phyloP scores from a whole-genome alignment of 2,888 invertebrate species.

The Podabrus alpinus region DNA sequence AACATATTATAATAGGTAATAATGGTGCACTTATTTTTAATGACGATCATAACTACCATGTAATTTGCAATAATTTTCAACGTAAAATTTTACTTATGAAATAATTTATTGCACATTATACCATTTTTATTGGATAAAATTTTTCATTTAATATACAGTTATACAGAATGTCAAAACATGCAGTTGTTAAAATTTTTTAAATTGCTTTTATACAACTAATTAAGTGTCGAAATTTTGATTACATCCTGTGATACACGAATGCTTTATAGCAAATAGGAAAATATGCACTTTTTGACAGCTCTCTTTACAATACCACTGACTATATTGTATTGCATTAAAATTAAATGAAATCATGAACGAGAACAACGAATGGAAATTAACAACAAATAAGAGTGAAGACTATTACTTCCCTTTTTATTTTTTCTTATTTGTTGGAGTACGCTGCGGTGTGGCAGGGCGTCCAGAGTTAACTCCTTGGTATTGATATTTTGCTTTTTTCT shows the following conservation, averaged over 20 bases:
- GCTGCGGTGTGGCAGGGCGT: constrained; percentile 83
- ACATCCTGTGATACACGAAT: background rate
- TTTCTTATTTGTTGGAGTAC: constrained; percentile 74
- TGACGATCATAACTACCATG: background rate
- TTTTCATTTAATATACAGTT: background rate
- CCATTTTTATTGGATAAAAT: background rate
- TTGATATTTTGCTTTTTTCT: constrained; percentile 99
- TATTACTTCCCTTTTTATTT: constrained; percentile 56
- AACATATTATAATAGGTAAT: background rate
- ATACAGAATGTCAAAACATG: background rate
- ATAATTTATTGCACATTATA: background rate
- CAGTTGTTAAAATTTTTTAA: background rate
- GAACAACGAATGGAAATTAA: constrained; percentile 21
- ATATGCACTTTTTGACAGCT: constrained; percentile 17
- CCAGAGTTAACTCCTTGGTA: constrained; percentile 88
- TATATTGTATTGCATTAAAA: constrained; percentile 16
- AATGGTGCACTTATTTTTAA: background rate
- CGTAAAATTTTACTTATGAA: background rate
- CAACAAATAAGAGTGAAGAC: constrained; percentile 6
- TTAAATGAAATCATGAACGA: constrained; percentile 24
- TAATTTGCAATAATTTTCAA: background rate
- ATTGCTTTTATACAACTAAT: background rate
- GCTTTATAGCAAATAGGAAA: constrained; percentile 3
- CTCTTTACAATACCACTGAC: constrained; percentile 21
- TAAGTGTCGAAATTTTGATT: background rate